A percentile compares a stretch with the other conserved stretches of the same genome.
Evolutionary conservation across 2,113 vertebrate genomes (phyloP).

Genomic region (Dicentrarchus labrax): DNA sequence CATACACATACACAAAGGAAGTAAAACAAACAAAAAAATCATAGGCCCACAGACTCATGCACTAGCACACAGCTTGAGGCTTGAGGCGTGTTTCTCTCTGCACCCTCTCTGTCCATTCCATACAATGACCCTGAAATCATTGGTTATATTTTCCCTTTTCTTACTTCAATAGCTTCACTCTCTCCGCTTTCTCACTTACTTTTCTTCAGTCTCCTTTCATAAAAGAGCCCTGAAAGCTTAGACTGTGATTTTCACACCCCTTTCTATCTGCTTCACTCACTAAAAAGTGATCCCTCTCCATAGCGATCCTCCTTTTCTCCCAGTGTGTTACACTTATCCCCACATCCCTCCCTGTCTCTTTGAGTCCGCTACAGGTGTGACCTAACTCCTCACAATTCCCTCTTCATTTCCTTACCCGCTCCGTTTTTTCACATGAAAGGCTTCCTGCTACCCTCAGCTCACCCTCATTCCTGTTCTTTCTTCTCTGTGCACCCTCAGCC

Average conservation of each 20-base stretch:
- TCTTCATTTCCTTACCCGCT: conserved; percentile 53
- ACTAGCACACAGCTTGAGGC: conserved; percentile 41
- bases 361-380: conserved; percentile 74
- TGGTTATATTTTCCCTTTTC: conserved; percentile 53
- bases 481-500: conserved; percentile 55
- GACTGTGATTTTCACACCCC: conserved; percentile 73
- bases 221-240: conserved; percentile 63
- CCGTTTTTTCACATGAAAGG: conserved; percentile 75
- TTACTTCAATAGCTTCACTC: conserved; percentile 49
- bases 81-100: conserved; percentile 35
- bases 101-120: conserved; percentile 29
- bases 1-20: conserved; percentile 51
- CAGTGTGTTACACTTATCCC: conserved; percentile 71
- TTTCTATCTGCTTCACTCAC: conserved; percentile 59
- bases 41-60: conserved; percentile 26
- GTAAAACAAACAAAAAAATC: conserved; percentile 66
- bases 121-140: conserved; percentile 61
- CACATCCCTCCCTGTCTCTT: conserved; percentile 73
- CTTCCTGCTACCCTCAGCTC: conserved; percentile 64
- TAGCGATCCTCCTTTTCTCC: conserved; percentile 59
- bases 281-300: conserved; percentile 65
- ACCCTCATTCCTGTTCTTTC: conserved; percentile 64
- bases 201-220: conserved; percentile 55
- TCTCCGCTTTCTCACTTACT: conserved; percentile 45
- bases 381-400: conserved; percentile 69